Percentiles rank a stretch among this genome's conserved stretches.
Conservation (phyloP, 35 echinoderm and acorn worm genomes). For the Chiridota heheva region DNA sequence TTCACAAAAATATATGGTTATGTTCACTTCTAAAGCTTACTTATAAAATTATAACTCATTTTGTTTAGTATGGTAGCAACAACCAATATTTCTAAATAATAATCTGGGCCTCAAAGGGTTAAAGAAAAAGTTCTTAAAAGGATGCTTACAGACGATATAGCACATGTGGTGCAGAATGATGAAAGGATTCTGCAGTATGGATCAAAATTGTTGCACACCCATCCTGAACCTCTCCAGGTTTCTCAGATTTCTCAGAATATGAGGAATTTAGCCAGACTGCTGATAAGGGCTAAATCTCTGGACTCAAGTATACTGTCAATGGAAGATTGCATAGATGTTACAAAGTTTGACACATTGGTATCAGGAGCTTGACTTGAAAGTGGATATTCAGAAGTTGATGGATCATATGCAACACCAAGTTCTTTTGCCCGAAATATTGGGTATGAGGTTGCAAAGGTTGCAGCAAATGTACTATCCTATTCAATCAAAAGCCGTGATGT, state of each 20-base stretch:
- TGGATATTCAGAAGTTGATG: background rate
- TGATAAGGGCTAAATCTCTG: background rate
- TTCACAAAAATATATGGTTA: no score
- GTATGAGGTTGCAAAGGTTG: constrained; percentile 25
- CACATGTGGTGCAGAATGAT: background rate
- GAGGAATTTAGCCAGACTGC: constrained; percentile 46
- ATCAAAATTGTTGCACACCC: constrained; percentile 22
- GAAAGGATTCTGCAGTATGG: constrained; percentile 41
- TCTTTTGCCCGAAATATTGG: constrained; percentile 56
- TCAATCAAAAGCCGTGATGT: constrained; percentile 15
- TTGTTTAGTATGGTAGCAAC: no score
- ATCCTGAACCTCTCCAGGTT: constrained; percentile 48
- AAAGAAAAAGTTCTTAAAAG: constrained; percentile 24
- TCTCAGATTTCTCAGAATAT: constrained; percentile 51
- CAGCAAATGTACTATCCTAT: background rate
- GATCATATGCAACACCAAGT: constrained; percentile 16
- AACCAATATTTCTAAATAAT: no score
- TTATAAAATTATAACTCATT: no score
- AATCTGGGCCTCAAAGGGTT: no score
- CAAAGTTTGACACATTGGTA: constrained; percentile 43
- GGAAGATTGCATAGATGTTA: constrained; percentile 25
- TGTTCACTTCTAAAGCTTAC: no score
- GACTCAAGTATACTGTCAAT: constrained; percentile 26
- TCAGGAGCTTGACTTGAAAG: background rate
- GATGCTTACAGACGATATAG: constrained; percentile 14